Evolutionary conservation across 2,888 invertebrate genomes (phyloP).

Genomic region (Celastrina argiolus): DNA sequence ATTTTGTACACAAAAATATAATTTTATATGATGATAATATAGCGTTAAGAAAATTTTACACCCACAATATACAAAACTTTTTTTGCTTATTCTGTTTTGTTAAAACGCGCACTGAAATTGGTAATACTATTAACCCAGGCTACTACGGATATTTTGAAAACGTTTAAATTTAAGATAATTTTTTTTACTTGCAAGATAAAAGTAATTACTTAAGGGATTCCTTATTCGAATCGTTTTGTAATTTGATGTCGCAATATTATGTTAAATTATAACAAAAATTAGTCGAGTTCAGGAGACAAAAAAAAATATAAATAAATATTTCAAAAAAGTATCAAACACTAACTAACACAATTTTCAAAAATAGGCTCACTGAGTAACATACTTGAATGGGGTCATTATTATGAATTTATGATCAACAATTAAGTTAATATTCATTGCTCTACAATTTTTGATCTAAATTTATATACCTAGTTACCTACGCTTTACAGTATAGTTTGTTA

Average conservation of each 20-base stretch:
- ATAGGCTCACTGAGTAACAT: background rate
- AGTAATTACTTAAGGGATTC: no score
- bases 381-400: background rate
- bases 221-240: no score
- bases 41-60: slow-evolving; percentile 2
- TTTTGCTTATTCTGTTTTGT: background rate
- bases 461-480: background rate
- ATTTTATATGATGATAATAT: background rate
- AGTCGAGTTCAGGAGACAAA: no score
- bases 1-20: slow-evolving; percentile 13
- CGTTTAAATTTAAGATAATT: background rate
- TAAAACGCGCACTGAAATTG: background rate
- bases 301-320: no score
- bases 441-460: background rate
- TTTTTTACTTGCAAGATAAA: no score
- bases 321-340: background rate
- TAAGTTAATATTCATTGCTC: background rate
- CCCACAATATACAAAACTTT: background rate
- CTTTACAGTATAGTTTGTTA: background rate
- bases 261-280: no score
- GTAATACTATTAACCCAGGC: no score
- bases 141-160: background rate
- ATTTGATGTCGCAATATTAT: no score
- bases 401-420: background rate
- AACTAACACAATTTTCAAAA: background rate